Percentiles rank a stretch among this genome's conserved stretches.
Conservation (phyloP, 2,113 vertebrate genomes). For the Sander vitreus region DNA sequence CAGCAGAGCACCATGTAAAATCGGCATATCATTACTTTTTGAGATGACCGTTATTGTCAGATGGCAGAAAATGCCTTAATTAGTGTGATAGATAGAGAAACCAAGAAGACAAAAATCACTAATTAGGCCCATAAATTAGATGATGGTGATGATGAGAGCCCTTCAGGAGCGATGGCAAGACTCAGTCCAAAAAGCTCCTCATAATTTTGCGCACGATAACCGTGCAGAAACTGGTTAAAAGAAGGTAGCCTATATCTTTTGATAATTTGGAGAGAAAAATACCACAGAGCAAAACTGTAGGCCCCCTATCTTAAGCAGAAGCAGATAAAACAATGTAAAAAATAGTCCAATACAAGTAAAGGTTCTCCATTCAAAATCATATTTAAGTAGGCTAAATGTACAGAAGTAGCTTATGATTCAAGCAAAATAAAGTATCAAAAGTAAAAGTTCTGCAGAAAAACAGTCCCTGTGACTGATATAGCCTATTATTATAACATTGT, state of each 20-base stretch:
- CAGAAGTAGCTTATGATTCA: background rate
- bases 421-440: background rate
- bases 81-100: conserved; percentile 91
- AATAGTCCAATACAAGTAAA: background rate
- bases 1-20: conserved; percentile 57
- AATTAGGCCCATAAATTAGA: conserved; percentile 91
- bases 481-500: background rate
- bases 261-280: background rate
- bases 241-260: background rate
- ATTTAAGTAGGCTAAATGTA: background rate
- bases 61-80: conserved; percentile 91
- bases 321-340: background rate
- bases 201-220: conserved; percentile 38
- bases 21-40: conserved; percentile 57
- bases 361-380: background rate
- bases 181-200: conserved; percentile 78
- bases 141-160: conserved; percentile 82
- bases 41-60: conserved; percentile 93
- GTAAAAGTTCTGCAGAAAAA: background rate
- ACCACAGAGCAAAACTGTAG: background rate
- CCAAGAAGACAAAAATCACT: conserved; percentile 97
- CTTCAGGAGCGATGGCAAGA: conserved; percentile 84
- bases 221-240: conserved; percentile 3
- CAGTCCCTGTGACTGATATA: background rate
- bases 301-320: background rate